Evolutionary conservation across 2,888 invertebrate genomes (phyloP).

Genomic region (Imbricaverruca yamaguchii): DNA sequence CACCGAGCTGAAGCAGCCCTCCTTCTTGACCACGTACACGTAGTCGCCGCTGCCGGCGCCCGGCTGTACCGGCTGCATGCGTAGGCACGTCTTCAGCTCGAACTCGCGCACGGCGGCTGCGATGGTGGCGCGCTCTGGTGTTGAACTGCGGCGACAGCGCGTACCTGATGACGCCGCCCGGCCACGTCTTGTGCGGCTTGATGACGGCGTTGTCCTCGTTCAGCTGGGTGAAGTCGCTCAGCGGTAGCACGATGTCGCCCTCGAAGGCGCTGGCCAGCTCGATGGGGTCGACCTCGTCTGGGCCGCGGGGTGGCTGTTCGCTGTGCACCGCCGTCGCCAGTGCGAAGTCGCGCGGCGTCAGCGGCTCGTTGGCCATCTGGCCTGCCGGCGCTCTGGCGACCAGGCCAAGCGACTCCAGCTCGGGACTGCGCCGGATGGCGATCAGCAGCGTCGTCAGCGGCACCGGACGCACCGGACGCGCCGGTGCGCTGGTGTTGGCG

Average conservation of each 20-base stretch:
- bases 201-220: constrained; percentile 2
- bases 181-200: neutral
- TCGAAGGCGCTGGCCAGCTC: constrained; percentile 5
- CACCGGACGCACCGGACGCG: neutral
- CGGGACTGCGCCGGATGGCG: neutral
- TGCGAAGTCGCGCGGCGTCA: constrained; percentile 24
- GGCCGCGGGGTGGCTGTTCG: neutral
- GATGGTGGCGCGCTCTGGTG: neutral
- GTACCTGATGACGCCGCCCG: neutral
- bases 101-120: neutral
- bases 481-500: too few species aligned
- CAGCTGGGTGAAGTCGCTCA: neutral
- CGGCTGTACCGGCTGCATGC: neutral
- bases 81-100: neutral
- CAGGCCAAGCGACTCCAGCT: neutral
- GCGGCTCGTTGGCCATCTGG: constrained; percentile 12
- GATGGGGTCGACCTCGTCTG: neutral
- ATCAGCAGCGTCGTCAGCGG: neutral
- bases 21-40: neutral
- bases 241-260: neutral
- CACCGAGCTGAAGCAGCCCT: constrained; percentile 3
- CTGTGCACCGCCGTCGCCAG: neutral
- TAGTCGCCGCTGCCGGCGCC: neutral
- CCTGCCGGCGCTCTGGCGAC: neutral
- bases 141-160: neutral